Evolutionary conservation across 2,888 invertebrate species (phyloP), one percentile per base, ranked within the genome.

Genomic region (Sabatieria punctata): DNA sequence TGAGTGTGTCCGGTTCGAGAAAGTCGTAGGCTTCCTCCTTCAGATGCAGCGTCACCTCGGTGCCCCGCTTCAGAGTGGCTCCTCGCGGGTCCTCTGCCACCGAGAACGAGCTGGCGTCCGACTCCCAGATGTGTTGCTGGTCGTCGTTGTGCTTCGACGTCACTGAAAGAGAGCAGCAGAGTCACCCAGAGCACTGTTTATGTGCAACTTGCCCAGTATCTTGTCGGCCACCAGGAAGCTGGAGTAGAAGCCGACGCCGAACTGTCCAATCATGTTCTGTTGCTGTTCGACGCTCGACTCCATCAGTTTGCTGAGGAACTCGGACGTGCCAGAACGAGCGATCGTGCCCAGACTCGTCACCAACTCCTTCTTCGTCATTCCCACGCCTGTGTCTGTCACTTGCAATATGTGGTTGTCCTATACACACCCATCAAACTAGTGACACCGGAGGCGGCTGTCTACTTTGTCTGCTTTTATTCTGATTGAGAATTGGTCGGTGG

Each of bases 201-300:
- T n/a, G n/a, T n/a, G n/a, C n/a, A n/a, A 37, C 46, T 37, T n/a
- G 47, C 49, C 49, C 42, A 89, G 78, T 40, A 99, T 93, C 60
- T 79, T 78, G 68, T 97, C 89, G 25, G 95, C 91, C 48, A 97
- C 93, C 45, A 88, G 75, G 74, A 97, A 97, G 2, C 91, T 81
- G 0, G 95, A 95, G 71, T 97, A 97, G 74, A 97, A 99, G 49
- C 97, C 97, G 55, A 99, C 97, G 66, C 97, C 97, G 72, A 99
- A 99, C 54, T 68, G 65, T 24, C 97, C 97, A 71, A 97, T 97
- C 79, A 97, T 82, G 70, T 97, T 95, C 24, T 45, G 46, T 27
- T 36, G 27, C 11, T 49, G 24, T n/a, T 21, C 37, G 21, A 21
- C 2, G 27, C 19, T 39, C 2, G 41, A n/a, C n/a, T 63, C 63